Evolutionary conservation across 2,888 invertebrate species (phyloP).

Genomic region (Orthonychiurus folsomi): DNA sequence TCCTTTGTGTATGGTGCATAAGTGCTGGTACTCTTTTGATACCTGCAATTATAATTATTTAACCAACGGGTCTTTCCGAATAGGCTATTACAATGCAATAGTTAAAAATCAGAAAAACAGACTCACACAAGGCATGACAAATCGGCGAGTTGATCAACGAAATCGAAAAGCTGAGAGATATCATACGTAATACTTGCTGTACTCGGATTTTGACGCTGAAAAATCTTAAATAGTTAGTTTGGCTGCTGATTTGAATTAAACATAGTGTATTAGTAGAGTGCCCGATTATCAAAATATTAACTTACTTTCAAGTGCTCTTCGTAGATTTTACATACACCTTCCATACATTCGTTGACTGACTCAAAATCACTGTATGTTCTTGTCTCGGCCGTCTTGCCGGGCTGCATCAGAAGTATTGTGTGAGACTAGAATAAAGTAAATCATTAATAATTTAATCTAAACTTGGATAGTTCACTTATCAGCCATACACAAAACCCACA

Average conservation of each 20-base stretch:
- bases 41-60: constrained; percentile 43
- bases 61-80: constrained; percentile 2
- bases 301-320: constrained; percentile 80
- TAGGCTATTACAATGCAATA: neutral
- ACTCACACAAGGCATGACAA: constrained; percentile 84
- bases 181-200: constrained; percentile 97
- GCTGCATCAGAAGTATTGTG: constrained; percentile 71
- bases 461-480: too few species aligned
- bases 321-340: constrained; percentile 96
- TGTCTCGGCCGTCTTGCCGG: constrained; percentile 78
- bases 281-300: neutral
- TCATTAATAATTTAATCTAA: too few species aligned
- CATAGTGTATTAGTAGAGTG: neutral
- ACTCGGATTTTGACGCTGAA: constrained; percentile 78
- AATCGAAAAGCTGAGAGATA: constrained; percentile 94
- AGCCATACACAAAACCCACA: too few species aligned
- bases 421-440: too few species aligned
- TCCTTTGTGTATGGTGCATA: constrained; percentile 98
- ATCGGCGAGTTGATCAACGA: constrained; percentile 91
- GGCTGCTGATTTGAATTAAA: neutral
- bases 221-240: too few species aligned
- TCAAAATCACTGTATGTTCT: constrained; percentile 98
- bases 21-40: constrained; percentile 87
- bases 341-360: constrained; percentile 94
- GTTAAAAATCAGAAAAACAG: constrained; percentile 9